Base-by-base conservation (phyloP, 2,797 vertebrate species). In the Galago senegalensis region DNA sequence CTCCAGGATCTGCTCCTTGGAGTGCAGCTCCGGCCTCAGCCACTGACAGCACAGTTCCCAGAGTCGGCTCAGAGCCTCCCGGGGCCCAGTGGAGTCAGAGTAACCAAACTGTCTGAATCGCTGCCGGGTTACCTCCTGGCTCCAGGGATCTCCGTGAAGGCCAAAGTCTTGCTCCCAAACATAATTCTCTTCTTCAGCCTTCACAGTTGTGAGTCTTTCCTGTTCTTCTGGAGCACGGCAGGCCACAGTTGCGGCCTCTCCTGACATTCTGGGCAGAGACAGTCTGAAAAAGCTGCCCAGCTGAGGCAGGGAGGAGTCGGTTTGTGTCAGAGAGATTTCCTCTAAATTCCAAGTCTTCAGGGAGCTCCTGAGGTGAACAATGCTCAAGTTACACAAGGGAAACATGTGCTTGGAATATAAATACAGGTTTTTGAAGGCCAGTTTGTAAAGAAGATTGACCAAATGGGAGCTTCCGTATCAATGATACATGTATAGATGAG, bases 1-100 rank as follows among this genome's bases (percentile, higher is more conserved):
- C 82, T 96, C 96, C 72, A 96, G 77, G 16, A 97, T 97, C 93
- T 94, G 94, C 34, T 97, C 94, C 82, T 93, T 93, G 58, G 94
- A 79, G 90, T 83, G 87, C 23, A 37, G 49, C 72, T 97, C 87
- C 1, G 96, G 94, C 25, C 72, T 84, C 65, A 96, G 87, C 94
- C 95, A 97, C 37, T 53, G 70, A 21, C 20, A 16, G n/a, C 96
- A 97, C 17, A 97, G 89, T 37, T 94, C 65, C 37, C n/a, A 46
- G 43, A 97, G 94, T 9, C 6, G 75, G 70, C 82, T 89, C 85
- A 97, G 89, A 46, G 94, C 94, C 56, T 97, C 92, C 17, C 86
- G 81, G 37, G 96, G 94, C 27, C 96, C 94, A 65, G 81, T 9
- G n/a, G 83, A 89, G n/a, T 96, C 89, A 16, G 75, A 86, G 63